These are phyloP conservation scores for Prunella himalayana DNA, from an alignment of 2,113 vertebrate species.

Conservation along the genomic window DNA sequence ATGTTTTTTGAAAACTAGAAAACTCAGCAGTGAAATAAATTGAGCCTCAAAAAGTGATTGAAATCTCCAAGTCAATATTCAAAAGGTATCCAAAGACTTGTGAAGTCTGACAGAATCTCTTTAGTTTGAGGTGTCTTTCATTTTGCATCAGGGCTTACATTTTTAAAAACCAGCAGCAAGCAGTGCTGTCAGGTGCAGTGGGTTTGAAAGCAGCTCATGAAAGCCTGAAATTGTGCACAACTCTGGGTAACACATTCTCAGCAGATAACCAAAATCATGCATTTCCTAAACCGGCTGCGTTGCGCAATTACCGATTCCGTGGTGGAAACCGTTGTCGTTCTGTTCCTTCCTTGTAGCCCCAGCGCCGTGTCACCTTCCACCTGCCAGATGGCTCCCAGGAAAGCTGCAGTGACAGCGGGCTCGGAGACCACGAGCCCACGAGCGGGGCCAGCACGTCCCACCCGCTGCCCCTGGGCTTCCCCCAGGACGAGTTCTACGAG, in stretches of 20 bases:
- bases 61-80: constrained; percentile 36
- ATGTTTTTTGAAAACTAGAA: constrained; percentile 33
- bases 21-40: constrained; percentile 34
- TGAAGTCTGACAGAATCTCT: constrained; percentile 39
- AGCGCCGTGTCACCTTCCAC: constrained; percentile 95
- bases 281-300: constrained; percentile 31
- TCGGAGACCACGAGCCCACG: constrained; percentile 82
- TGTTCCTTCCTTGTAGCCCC: constrained; percentile 78
- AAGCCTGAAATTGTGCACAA: constrained; percentile 43
- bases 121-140: constrained; percentile 46
- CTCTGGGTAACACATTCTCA: not conserved
- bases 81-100: constrained; percentile 37
- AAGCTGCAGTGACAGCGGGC: constrained; percentile 90
- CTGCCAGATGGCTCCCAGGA: constrained; percentile 95
- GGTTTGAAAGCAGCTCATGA: constrained; percentile 36
- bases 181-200: not conserved
- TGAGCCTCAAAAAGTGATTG: constrained; percentile 23
- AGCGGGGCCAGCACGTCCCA: constrained; percentile 78
- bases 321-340: constrained; percentile 63
- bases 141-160: constrained; percentile 5
- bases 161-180: constrained; percentile 20
- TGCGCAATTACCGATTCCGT: constrained; percentile 36
- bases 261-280: constrained; percentile 28
- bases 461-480: constrained; percentile 85
- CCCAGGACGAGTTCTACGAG: constrained; percentile 90